Evolutionary conservation across 2,797 vertebrate species (phyloP).

Genomic region (Spinus pinus): DNA sequence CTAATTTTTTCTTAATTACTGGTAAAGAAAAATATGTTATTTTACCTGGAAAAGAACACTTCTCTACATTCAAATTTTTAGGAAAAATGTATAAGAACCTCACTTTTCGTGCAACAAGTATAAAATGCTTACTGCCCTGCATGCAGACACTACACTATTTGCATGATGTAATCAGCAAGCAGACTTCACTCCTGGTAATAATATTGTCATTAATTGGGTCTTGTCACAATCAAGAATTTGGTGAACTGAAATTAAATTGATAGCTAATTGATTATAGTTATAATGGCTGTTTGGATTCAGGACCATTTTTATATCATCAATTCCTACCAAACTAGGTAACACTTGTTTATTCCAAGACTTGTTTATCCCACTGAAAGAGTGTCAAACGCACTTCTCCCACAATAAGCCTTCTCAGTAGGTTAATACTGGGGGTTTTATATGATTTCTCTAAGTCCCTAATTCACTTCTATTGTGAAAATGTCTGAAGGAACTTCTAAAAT

Average conservation of each 20-base stretch:
- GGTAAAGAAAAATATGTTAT: neutral
- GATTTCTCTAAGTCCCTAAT: neutral
- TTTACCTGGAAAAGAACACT: neutral
- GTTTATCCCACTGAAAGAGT: neutral
- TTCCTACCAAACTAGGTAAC: neutral
- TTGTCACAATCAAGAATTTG: neutral
- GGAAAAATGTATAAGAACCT: neutral
- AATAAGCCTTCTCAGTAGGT: neutral
- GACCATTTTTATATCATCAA: neutral
- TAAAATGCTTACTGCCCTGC: neutral
- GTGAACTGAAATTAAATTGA: neutral
- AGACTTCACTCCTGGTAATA: neutral
- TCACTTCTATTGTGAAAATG: neutral
- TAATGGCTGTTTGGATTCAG: neutral
- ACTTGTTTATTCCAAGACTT: neutral
- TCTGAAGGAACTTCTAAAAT: neutral
- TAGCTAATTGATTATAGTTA: neutral
- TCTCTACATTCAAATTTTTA: neutral
- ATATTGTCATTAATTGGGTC: neutral
- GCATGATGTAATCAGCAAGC: neutral
- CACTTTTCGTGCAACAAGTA: neutral
- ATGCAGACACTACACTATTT: neutral
- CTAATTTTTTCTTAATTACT: neutral
- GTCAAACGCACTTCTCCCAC: neutral
- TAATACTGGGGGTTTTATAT: neutral